Evolutionary conservation across 2,113 vertebrate species (phyloP), one percentile per base, ranked within the genome.

Genomic region (Ceyx melanurus): DNA sequence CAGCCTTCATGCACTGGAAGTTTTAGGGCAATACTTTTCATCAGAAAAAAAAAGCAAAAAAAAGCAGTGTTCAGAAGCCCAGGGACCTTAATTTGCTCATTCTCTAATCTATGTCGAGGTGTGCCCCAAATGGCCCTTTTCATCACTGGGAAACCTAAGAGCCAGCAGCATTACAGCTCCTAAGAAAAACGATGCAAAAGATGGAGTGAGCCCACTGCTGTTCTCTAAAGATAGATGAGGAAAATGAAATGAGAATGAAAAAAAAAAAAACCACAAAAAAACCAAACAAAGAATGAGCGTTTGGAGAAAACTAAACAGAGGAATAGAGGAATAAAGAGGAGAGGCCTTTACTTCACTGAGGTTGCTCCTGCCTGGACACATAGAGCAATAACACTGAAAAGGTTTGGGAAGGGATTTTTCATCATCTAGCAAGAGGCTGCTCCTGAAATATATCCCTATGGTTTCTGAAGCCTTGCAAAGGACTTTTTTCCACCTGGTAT

Each of bases 1-100:
- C 84, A 93, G 86, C 68, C 73, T 93, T 92, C 91, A 94, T 61
- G 86, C 83, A 81, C 53, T 88, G 92, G 57, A 94, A 94, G 77
- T 90, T 95, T 94, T 84, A 94, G 56, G 88, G 68, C 70, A 89
- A 86, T 46, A 85, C 58, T 86, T 91, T 75, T 74, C 58, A 96
- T 73, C 76, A 88, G 86, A 66, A 37, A 37, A 37, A 37, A 37
- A 37, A 37, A 11, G 10, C n/a, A 37, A 37, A 37, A 37, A 37
- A 37, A 37, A 37, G 37, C 10, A 83, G 61, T 88, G 66, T 70
- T 86, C 0, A 0, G 67, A 73, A 90, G 51, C 72, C 31, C 91
- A 35, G 82, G 51, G 76, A 90, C 28, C 64, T 91, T 92, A 82
- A 82, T 88, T 89, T 90, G 10, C 40, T 89, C 56, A 26, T 74